Percentiles rank a stretch among this genome's conserved stretches.
These are phyloP conservation scores for Leistus spinibarbis DNA, from an alignment of 2,888 invertebrate species.

Conservation along the genomic window DNA sequence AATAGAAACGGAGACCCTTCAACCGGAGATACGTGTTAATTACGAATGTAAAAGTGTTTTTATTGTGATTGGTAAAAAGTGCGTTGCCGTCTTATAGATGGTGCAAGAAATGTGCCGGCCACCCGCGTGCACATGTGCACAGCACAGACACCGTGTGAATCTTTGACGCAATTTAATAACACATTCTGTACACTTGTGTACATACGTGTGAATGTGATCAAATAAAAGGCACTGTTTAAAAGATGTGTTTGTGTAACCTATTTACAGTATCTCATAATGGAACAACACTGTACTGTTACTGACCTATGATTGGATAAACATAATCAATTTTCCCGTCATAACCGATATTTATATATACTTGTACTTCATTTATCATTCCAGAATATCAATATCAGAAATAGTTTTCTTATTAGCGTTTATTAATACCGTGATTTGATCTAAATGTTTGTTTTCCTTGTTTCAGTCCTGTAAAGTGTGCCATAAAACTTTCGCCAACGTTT, in stretches of 20 bases:
- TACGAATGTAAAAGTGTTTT: neutral
- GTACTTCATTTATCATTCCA: neutral
- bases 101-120: conserved; percentile 9
- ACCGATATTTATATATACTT: neutral
- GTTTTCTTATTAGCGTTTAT: neutral
- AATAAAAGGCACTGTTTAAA: conserved; percentile 25
- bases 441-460: conserved; percentile 54
- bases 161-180: conserved; percentile 25
- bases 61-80: neutral
- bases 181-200: conserved; percentile 31
- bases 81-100: neutral
- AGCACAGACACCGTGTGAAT: conserved; percentile 26
- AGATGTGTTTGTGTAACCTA: conserved; percentile 38
- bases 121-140: conserved; percentile 13
- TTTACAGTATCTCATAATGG: conserved; percentile 10
- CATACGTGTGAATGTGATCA: conserved; percentile 15
- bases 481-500: conserved; percentile 97
- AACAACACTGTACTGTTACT: neutral
- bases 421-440: neutral
- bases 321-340: neutral
- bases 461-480: conserved; percentile 96
- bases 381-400: neutral
- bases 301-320: neutral
- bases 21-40: neutral
- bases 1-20: neutral